A percentile compares a stretch with the other conserved stretches of the same genome.
Evolutionary conservation across 2,113 vertebrate genomes (phyloP).

Genomic region (Gymnogyps californianus): DNA sequence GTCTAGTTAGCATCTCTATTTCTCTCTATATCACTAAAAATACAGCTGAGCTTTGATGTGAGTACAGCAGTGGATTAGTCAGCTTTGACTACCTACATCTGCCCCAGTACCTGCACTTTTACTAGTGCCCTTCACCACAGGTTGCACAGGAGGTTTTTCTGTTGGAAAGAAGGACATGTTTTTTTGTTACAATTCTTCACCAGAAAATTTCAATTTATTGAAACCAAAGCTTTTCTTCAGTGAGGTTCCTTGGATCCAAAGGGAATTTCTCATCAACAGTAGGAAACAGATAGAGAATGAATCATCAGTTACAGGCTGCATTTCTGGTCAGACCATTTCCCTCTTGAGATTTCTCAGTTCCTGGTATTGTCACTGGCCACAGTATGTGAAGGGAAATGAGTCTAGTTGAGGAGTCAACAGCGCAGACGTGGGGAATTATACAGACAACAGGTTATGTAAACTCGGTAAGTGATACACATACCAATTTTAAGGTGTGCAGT

Average conservation of each 20-base stretch:
- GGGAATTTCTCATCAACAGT: background rate
- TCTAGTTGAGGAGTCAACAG: background rate
- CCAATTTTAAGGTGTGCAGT: background rate
- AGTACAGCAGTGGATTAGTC: background rate
- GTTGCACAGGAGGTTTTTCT: background rate
- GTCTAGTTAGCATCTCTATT: background rate
- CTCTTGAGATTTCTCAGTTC: background rate
- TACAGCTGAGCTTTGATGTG: background rate
- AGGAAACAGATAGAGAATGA: background rate
- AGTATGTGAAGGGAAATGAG: background rate
- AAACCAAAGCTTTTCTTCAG: background rate
- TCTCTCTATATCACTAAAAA: background rate
- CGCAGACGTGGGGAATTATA: background rate
- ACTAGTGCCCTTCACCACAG: background rate
- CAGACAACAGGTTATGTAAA: background rate
- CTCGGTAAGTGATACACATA: background rate
- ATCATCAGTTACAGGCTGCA: background rate
- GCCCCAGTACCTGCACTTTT: background rate
- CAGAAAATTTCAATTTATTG: background rate
- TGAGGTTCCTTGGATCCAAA: background rate
- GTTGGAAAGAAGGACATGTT: too few relatives aligned
- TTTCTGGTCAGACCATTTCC: background rate
- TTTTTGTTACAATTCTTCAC: background rate
- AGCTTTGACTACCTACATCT: background rate
- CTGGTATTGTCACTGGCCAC: background rate